Conservation (phyloP, 2,113 vertebrate genomes). For the Tympanuchus pallidicinctus region DNA sequence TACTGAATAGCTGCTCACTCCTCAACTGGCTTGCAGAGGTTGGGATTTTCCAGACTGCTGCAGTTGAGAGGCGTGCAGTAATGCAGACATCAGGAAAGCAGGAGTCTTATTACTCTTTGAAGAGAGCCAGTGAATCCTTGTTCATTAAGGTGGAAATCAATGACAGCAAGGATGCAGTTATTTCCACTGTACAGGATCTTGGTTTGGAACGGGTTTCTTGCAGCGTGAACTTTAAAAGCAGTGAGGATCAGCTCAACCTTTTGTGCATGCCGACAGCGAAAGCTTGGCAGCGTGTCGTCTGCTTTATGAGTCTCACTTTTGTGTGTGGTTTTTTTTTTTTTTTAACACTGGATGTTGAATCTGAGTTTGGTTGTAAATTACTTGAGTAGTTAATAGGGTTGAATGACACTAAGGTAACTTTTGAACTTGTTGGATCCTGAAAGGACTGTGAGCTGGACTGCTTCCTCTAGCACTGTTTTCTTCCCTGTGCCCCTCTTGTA, state of each 20-base stretch:
- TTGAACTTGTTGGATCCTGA: neutral
- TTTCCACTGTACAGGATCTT: neutral
- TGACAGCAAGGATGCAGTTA: neutral
- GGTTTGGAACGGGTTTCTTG: neutral
- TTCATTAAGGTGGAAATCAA: neutral
- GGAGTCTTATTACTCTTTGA: neutral
- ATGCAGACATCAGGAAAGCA: neutral
- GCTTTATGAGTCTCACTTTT: neutral
- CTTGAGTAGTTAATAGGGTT: neutral
- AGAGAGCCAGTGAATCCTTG: neutral
- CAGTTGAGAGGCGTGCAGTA: rapidly evolving
- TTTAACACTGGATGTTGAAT: neutral
- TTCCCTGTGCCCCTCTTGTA: neutral
- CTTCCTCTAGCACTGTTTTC: neutral
- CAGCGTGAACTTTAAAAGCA: neutral
- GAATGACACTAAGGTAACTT: neutral
- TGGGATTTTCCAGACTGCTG: neutral
- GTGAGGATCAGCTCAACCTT: neutral
- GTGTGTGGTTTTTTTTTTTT: neutral
- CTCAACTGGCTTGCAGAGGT: neutral
- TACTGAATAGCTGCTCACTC: neutral
- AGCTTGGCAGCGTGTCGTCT: neutral
- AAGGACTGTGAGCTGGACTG: neutral
- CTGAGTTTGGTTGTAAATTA: neutral
- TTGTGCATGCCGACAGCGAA: rapidly evolving